phyloP scores from a whole-genome alignment of 2,113 vertebrate species.

The Paradisaea rubra region DNA sequence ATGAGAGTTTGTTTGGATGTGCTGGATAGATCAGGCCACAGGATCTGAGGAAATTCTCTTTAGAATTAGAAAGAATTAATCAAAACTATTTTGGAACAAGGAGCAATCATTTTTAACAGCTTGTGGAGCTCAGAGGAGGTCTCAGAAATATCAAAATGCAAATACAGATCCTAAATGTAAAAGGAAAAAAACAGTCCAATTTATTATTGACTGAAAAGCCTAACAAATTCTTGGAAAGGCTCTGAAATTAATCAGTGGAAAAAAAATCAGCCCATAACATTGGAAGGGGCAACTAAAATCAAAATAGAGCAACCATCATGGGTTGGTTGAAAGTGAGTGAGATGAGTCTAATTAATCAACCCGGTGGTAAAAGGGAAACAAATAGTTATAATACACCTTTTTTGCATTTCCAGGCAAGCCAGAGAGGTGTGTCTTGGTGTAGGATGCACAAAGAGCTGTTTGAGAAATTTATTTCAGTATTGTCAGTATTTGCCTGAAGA shows the following conservation, averaged over 20 bases:
- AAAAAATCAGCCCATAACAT: not conserved
- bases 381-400: too few relatives aligned
- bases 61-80: not conserved
- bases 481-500: too few relatives aligned
- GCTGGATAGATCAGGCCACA: not conserved
- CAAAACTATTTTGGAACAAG: not conserved
- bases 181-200: not conserved
- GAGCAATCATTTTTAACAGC: conserved; percentile 16
- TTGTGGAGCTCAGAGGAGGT: not conserved
- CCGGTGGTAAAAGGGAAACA: not conserved
- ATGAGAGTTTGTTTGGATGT: not conserved
- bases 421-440: fast-evolving
- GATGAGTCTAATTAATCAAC: not conserved
- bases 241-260: not conserved
- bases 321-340: not conserved
- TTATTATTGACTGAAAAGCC: not conserved
- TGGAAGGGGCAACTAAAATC: not conserved
- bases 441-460: fast-evolving
- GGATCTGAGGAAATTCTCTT: not conserved
- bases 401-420: not conserved
- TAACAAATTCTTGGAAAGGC: not conserved
- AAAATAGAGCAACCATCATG: not conserved
- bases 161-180: not conserved
- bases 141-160: conserved; percentile 14
- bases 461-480: not conserved